Evolutionary conservation across 2,797 vertebrate species (phyloP), one percentile per base, ranked within the genome.

Genomic region (Hipposideros larvatus): DNA sequence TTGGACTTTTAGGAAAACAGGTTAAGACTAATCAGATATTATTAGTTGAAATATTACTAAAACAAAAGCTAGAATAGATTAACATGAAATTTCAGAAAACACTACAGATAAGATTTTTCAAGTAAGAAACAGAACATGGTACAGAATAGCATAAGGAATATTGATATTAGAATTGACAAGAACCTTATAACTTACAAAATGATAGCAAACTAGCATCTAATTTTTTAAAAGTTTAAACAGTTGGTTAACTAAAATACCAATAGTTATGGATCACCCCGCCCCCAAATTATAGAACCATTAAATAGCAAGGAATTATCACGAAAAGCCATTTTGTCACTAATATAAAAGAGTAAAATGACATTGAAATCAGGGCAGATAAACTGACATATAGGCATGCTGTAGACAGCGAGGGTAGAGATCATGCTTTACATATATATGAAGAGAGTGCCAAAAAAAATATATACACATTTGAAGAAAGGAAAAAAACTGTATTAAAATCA

Each of bases 1-100:
- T 7, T 68, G 51, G 71, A 71, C 9, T 92, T 86, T 57, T 46
- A 71, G 19, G 34, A 11, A 70, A 86, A 77, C 83, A 78, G 2
- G 3, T 74, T 89, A 87, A 73, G 1, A 43, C 37, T 82, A 61
- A 90, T 80, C 13, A 78, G 4, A 59, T 28, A 19, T 37, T 68
- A 75, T 57, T n/a, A 43, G 1, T n/a, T 89, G 5, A 74, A 89
- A 73, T 74, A 85, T 37, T 75, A 91, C 68, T 85, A 55, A 78
- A 87, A 85, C 28, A 46, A 87, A 94, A 75, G n/a, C 8, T n/a
- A 43, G 34, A 31, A 48, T 21, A 87, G 48, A 79, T 34, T 22
- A 90, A 90, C 82, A 87, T 57, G 21, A 1, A 92, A 85, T 61
- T 82, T 88, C 4, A 66, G 18, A 65, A 71, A 87, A 79, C 13